Evolutionary conservation across 2,888 invertebrate genomes (phyloP).

Genomic region (Trisateles emortualis): DNA sequence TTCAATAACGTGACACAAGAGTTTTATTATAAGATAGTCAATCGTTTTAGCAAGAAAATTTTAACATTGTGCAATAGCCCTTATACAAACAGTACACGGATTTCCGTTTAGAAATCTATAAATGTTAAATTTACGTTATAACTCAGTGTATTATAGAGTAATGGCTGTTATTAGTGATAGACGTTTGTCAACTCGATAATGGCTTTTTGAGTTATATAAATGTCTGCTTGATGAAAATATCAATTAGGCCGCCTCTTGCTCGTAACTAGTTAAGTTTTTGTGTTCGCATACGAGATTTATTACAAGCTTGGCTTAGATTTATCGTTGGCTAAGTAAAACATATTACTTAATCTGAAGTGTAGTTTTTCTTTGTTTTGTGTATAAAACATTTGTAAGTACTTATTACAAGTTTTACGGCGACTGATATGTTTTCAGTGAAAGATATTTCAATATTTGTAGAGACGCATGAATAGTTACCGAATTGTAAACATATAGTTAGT

Average conservation of each 20-base stretch:
- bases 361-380: neutral
- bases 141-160: constrained; percentile 26
- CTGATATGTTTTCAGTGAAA: neutral
- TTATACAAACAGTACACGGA: constrained; percentile 5
- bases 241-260: constrained; percentile 29
- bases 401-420: too few species aligned
- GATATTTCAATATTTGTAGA: too few species aligned
- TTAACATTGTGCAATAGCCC: neutral
- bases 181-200: constrained; percentile 16
- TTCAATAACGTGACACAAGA: too few species aligned
- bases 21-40: too few species aligned
- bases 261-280: constrained; percentile 4
- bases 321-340: constrained; percentile 7
- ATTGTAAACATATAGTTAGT: too few species aligned
- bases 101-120: constrained; percentile 27
- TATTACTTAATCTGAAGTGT: constrained; percentile 6
- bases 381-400: neutral
- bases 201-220: constrained; percentile 21
- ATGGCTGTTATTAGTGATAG: constrained; percentile 23
- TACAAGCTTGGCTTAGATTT: constrained; percentile 4
- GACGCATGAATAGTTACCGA: too few species aligned
- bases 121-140: constrained; percentile 33
- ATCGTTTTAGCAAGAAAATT: too few species aligned
- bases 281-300: constrained; percentile 13
- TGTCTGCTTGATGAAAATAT: constrained; percentile 38